Conservation (phyloP, 2,888 invertebrate genomes). For the Ectropis crepuscularia region DNA sequence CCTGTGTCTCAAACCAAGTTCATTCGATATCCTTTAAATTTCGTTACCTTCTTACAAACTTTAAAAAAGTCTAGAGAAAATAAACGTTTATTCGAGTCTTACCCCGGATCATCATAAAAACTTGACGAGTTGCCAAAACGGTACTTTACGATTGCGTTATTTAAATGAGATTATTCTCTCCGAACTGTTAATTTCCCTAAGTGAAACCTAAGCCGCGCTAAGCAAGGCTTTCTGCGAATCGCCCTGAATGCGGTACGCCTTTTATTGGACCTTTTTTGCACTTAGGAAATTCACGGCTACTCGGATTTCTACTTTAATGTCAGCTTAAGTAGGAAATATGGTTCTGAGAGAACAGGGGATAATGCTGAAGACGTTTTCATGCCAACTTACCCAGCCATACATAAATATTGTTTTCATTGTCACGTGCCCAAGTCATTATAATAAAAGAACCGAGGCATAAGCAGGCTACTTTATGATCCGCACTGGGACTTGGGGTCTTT, state of each 20-base stretch:
- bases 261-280: constrained; percentile 34
- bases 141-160: constrained; percentile 46
- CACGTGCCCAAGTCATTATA: too few species aligned
- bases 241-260: constrained; percentile 36
- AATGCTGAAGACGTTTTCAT: constrained; percentile 6
- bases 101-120: constrained; percentile 34
- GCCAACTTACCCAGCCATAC: too few species aligned
- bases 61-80: background rate
- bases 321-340: constrained; percentile 34
- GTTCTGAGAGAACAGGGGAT: constrained; percentile 9
- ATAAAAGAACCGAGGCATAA: too few species aligned
- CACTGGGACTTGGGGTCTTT: too few species aligned
- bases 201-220: constrained; percentile 52
- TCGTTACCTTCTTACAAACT: background rate
- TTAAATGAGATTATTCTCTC: constrained; percentile 51
- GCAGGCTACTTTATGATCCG: too few species aligned
- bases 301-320: constrained; percentile 34
- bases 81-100: constrained; percentile 11
- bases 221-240: constrained; percentile 46
- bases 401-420: too few species aligned
- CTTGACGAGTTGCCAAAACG: constrained; percentile 39
- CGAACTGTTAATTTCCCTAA: constrained; percentile 58
- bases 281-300: constrained; percentile 39
- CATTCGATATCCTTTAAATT: too few species aligned
- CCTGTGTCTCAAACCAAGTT: too few species aligned